Evolutionary conservation across 2,113 vertebrate genomes (phyloP).

Genomic region (Edolisoma coerulescens): DNA sequence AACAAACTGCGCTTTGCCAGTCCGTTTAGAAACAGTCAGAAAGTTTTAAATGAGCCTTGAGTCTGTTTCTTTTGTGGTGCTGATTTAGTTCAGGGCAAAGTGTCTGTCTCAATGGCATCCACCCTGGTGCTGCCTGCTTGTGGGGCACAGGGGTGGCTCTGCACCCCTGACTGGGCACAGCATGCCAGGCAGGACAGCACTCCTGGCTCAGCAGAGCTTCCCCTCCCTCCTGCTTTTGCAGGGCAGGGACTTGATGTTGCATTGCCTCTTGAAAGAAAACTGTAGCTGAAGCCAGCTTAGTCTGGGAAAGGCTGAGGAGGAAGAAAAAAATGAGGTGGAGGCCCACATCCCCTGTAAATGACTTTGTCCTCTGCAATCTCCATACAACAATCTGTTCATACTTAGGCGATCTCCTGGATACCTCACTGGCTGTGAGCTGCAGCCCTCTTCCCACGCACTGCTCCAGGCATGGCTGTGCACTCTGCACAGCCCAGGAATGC

Average conservation of each 20-base stretch:
- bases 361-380: background rate
- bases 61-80: background rate
- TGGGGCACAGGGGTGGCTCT: rapidly evolving
- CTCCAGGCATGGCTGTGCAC: background rate
- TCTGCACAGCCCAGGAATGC: background rate
- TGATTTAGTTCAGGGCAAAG: background rate
- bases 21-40: background rate
- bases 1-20: background rate
- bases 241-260: background rate
- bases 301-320: background rate
- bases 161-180: background rate
- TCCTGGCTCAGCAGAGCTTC: background rate
- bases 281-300: background rate
- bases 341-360: background rate
- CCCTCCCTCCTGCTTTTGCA: background rate
- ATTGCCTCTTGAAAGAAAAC: background rate
- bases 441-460: background rate
- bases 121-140: background rate
- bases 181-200: background rate
- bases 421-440: background rate
- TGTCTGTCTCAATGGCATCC: background rate
- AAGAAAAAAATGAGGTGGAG: background rate
- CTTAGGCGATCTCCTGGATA: background rate
- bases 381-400: background rate
- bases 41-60: background rate